Evolutionary conservation across 2,113 vertebrate genomes (phyloP).

Genomic region (Odocoileus virginianus): DNA sequence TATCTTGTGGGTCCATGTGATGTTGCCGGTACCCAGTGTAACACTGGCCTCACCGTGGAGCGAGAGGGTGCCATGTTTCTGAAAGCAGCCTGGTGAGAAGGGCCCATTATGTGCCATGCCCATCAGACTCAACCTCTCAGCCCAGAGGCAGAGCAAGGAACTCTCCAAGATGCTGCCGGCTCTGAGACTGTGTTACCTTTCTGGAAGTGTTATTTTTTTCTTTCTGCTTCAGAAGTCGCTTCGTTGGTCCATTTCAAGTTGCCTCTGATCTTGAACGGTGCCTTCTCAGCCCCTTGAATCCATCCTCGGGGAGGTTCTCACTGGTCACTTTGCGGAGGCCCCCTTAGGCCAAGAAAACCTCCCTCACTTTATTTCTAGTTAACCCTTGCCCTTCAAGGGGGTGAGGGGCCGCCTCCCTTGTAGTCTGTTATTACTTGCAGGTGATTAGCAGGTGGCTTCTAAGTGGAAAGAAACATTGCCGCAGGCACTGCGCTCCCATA

Average conservation of each 20-base stretch:
- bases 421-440: constrained; percentile 39
- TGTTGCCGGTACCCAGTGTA: neutral
- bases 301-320: constrained; percentile 64
- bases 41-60: constrained; percentile 23
- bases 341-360: constrained; percentile 42
- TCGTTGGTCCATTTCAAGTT: constrained; percentile 76
- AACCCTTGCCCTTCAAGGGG: neutral
- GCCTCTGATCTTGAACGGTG: constrained; percentile 76
- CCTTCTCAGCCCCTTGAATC: constrained; percentile 69
- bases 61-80: constrained; percentile 58
- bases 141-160: constrained; percentile 69
- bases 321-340: constrained; percentile 65
- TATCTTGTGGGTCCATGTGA: neutral
- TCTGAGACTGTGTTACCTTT: constrained; percentile 69
- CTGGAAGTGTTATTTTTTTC: constrained; percentile 1
- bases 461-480: constrained; percentile 53
- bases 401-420: neutral
- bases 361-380: constrained; percentile 47
- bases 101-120: constrained; percentile 51
- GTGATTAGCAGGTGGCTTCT: constrained; percentile 66
- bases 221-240: constrained; percentile 72
- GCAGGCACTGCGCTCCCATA: constrained; percentile 49
- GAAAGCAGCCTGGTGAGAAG: constrained; percentile 55
- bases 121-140: constrained; percentile 26
- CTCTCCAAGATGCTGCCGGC: constrained; percentile 35